Conservation (phyloP, 2,797 vertebrate genomes). For the Pseudochirops cupreus region DNA sequence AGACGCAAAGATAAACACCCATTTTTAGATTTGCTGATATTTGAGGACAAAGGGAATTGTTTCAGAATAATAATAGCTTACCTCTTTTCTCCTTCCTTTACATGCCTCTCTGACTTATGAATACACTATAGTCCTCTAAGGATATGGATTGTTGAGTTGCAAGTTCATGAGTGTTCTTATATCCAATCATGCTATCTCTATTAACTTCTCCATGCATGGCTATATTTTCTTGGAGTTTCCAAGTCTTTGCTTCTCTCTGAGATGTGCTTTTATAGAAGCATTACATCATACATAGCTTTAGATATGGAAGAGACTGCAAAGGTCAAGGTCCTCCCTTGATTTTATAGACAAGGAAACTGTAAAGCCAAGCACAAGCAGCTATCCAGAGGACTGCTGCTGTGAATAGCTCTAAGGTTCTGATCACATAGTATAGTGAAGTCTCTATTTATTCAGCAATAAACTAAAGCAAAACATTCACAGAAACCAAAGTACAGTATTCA, state of each 20-base stretch:
- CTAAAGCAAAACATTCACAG: too few species aligned
- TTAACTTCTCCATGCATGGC: not conserved
- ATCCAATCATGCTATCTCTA: not conserved
- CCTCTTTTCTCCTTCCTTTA: not conserved
- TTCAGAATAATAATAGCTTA: not conserved
- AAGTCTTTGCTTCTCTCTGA: not conserved
- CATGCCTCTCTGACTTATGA: not conserved
- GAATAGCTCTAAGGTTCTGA: too few species aligned
- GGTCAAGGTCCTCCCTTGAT: not conserved
- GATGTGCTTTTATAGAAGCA: not conserved
- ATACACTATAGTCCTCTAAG: not conserved
- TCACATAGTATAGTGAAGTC: too few species aligned
- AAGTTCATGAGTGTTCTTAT: not conserved
- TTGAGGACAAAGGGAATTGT: not conserved
- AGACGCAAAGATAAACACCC: not conserved
- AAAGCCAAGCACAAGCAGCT: too few species aligned
- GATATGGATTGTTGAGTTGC: not conserved
- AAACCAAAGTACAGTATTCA: too few species aligned
- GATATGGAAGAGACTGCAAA: not conserved
- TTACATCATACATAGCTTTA: not conserved
- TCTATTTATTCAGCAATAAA: too few species aligned
- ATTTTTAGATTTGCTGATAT: not conserved
- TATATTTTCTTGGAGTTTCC: not conserved
- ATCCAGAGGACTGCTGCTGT: too few species aligned
- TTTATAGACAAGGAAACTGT: not conserved